Evolutionary conservation across 2,113 vertebrate species (phyloP).

Genomic region (Gallinago jamesoni): DNA sequence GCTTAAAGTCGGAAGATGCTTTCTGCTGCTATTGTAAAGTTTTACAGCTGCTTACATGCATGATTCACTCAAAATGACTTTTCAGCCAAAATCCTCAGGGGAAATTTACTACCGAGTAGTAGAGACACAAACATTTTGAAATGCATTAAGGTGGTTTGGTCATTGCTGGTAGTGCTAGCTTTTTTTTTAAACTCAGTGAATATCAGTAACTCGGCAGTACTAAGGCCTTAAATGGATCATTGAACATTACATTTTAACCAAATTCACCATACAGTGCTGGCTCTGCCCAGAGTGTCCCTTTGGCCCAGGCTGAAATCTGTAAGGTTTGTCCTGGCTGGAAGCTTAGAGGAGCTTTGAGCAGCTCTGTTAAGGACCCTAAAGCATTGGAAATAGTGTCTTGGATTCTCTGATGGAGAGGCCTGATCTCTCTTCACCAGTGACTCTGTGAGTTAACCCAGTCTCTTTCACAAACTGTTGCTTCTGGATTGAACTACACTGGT

Average conservation of each 20-base stretch:
- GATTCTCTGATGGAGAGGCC: neutral
- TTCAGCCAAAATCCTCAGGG: no score
- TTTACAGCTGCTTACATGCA: neutral
- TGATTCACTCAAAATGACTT: neutral
- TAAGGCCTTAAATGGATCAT: neutral
- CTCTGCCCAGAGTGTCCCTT: neutral
- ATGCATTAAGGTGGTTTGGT: rapidly evolving
- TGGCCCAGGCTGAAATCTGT: neutral
- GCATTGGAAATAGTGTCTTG: no score
- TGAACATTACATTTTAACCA: neutral
- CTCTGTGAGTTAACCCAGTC: neutral
- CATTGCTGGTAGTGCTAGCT: neutral
- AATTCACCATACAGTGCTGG: neutral
- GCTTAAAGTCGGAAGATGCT: neutral
- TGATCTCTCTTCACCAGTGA: neutral
- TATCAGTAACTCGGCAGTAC: no score
- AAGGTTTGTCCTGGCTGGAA: neutral
- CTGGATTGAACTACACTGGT: neutral
- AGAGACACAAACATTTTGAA: neutral
- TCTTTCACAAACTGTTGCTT: neutral
- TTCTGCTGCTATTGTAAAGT: neutral
- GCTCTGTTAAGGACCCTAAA: neutral
- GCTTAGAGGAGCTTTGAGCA: neutral
- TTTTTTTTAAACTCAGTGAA: neutral
- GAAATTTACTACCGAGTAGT: neutral